Evolutionary conservation across 2,797 vertebrate species (phyloP).

Genomic region (Tympanoctomys barrerae): DNA sequence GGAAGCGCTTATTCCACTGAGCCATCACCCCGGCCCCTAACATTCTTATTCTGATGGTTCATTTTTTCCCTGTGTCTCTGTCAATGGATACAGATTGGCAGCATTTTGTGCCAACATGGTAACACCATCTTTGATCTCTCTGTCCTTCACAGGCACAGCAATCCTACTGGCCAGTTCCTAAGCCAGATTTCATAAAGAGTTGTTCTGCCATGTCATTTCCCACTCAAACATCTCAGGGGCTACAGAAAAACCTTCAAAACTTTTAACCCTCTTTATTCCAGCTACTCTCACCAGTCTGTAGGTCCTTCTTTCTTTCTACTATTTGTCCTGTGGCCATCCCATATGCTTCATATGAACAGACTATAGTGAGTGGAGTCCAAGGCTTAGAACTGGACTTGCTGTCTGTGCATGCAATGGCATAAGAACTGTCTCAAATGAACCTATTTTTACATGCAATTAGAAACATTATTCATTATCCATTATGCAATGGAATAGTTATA

Average conservation of each 20-base stretch:
- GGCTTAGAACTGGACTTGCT: constrained; percentile 30
- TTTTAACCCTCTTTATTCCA: neutral
- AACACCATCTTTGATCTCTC: constrained; percentile 1
- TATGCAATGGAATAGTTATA: neutral
- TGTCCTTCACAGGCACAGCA: neutral
- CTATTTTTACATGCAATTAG: too few relatives aligned
- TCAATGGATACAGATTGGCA: neutral
- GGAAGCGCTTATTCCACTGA: too few relatives aligned
- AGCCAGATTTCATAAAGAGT: constrained; percentile 34
- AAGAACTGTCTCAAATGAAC: neutral
- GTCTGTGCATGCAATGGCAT: neutral
- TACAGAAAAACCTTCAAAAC: neutral
- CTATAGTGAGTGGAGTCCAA: neutral
- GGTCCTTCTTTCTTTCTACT: neutral
- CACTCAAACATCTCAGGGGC: neutral
- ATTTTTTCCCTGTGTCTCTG: neutral
- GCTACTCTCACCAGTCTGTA: constrained; percentile 1
- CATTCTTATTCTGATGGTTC: neutral
- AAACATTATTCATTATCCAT: too few relatives aligned
- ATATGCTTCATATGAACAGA: neutral
- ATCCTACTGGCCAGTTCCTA: neutral
- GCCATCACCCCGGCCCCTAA: too few relatives aligned
- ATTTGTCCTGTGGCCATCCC: neutral
- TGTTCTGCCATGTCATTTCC: neutral
- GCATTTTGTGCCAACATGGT: neutral